Conservation (phyloP, 2,113 vertebrate genomes). For the Alligator mississippiensis region DNA sequence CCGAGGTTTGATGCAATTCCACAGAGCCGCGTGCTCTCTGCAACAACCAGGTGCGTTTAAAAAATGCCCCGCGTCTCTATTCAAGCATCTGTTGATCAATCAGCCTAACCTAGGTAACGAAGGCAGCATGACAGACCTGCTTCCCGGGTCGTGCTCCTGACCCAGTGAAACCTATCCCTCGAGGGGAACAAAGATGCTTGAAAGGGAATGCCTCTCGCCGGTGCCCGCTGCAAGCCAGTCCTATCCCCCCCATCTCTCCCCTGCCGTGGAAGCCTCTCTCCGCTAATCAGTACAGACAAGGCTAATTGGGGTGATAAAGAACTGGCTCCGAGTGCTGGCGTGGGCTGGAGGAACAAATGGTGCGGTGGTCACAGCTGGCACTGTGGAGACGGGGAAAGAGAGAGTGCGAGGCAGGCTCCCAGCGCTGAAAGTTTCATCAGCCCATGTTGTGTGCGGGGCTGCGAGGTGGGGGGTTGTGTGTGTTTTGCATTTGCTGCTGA, state of each 20-base stretch:
- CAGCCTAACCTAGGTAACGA: background rate
- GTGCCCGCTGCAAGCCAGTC: background rate
- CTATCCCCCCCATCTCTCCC: constrained; percentile 11
- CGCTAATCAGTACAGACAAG: constrained; percentile 71
- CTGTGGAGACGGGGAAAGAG: constrained; percentile 45
- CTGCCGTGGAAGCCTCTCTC: constrained; percentile 53
- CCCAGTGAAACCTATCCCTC: background rate
- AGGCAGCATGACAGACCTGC: accelerated
- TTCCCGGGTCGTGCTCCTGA: background rate
- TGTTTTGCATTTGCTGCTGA: constrained; percentile 59
- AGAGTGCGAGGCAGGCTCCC: constrained; percentile 46
- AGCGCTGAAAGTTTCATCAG: constrained; percentile 21
- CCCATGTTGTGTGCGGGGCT: background rate
- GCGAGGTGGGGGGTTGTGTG: constrained; percentile 26
- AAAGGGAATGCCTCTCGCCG: background rate
- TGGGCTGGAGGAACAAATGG: constrained; percentile 62
- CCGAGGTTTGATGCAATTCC: accelerated
- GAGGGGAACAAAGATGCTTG: background rate
- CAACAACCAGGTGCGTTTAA: accelerated
- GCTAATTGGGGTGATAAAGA: constrained; percentile 65
- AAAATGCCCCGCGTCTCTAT: background rate
- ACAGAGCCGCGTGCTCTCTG: background rate
- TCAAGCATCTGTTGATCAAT: background rate
- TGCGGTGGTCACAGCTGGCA: constrained; percentile 54
- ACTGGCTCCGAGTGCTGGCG: constrained; percentile 29